Conservation (phyloP, 1,140 invertebrate species). For the Drosophila mauritiana region DNA sequence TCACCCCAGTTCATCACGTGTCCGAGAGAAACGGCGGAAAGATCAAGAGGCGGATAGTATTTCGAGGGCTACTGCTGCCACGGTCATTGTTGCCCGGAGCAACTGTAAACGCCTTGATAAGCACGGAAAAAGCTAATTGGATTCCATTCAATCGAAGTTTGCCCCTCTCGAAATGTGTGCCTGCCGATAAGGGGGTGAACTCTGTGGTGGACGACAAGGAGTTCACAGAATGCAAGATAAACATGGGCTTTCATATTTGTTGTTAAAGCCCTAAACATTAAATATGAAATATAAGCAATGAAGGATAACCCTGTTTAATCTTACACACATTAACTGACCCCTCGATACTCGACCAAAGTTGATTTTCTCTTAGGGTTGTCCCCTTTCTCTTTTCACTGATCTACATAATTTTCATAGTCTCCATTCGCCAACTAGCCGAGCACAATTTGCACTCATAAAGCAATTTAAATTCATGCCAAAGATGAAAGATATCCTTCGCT, state of each 20-base stretch:
- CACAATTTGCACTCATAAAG: constrained; percentile 59
- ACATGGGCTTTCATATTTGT: constrained; percentile 12
- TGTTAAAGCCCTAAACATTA: too few relatives aligned
- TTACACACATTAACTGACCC: not conserved
- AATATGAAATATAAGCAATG: too few relatives aligned
- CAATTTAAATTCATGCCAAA: constrained; percentile 77
- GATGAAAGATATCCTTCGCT: constrained; percentile 58
- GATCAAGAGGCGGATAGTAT: constrained; percentile 68
- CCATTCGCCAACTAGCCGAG: constrained; percentile 13
- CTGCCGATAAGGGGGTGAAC: not conserved
- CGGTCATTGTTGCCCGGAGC: constrained; percentile 33
- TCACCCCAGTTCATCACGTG: constrained; percentile 66
- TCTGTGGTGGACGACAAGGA: not conserved
- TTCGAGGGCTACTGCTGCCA: constrained; percentile 42
- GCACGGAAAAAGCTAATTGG: constrained; percentile 71
- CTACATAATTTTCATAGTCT: constrained; percentile 15
- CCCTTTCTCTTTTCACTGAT: not conserved
- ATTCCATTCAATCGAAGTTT: constrained; percentile 60
- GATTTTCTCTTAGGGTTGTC: constrained; percentile 4
- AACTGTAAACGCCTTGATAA: constrained; percentile 72
- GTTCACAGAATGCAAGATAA: constrained; percentile 4
- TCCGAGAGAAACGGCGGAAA: constrained; percentile 42
- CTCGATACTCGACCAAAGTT: not conserved
- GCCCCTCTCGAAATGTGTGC: not conserved
- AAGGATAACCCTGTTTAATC: not conserved